phyloP scores from a whole-genome alignment of 2,113 vertebrate species.

The Trichechus manatus region DNA sequence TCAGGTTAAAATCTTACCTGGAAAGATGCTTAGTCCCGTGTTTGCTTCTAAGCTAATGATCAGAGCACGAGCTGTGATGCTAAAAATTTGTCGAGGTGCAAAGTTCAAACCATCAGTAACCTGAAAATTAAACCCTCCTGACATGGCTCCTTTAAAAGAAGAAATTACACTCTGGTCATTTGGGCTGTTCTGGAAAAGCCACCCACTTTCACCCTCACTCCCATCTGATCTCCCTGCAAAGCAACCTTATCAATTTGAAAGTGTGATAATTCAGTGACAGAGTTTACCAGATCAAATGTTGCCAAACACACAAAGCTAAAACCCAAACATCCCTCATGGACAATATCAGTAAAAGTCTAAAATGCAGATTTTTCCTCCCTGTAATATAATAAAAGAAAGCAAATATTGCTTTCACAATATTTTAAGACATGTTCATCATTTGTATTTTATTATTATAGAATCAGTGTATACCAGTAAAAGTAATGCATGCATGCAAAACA shows the following conservation, averaged over 20 bases:
- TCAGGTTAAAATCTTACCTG: constrained; percentile 89
- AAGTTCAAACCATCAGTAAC: constrained; percentile 95
- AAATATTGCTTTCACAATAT: neutral
- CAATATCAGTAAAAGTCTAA: neutral
- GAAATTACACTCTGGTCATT: neutral
- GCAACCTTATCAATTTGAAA: neutral
- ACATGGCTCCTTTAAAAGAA: constrained; percentile 90
- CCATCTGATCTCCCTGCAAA: neutral
- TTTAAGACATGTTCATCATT: neutral
- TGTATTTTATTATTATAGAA: constrained; percentile 41
- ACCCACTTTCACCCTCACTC: neutral
- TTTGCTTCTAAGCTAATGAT: constrained; percentile 91
- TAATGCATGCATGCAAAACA: neutral
- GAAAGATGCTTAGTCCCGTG: constrained; percentile 91
- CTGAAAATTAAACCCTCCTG: constrained; percentile 95
- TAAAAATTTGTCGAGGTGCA: constrained; percentile 93
- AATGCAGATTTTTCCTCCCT: neutral
- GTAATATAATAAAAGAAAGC: neutral
- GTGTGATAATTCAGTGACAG: neutral
- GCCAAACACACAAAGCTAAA: neutral
- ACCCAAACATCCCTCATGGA: neutral
- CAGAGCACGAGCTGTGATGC: constrained; percentile 90
- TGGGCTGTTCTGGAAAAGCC: neutral
- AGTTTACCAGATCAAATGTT: neutral
- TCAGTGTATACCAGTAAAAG: constrained; percentile 28